Evolutionary conservation across 2,888 invertebrate species (phyloP), one percentile per base, ranked within the genome.

Genomic region (Oithona nana): DNA sequence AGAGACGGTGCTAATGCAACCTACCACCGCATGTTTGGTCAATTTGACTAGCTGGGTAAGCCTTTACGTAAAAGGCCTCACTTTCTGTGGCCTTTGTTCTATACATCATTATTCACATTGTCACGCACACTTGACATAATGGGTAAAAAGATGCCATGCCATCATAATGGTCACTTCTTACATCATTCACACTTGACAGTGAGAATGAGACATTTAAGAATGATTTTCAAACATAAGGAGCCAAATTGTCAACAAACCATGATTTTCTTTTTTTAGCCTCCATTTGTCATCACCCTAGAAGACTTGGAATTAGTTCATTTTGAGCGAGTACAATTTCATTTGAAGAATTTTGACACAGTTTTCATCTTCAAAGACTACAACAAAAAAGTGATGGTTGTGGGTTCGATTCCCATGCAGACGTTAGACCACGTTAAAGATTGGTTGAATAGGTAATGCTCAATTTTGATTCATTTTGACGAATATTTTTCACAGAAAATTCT

Each of bases 331-430:
- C 92, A 93, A 73, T 97, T 98, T 74, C 94, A 95, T 71, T 77
- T 99, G 68, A 93, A 97, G 76, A 98, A 97, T 76, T 99, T 99
- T 74, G 98, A 99, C 74, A 97, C 98, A 93, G 90, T 98, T 66
- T 97, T 98, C 72, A 89, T 99, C 58, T 98, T 97, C 73, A 99
- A 98, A 75, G 97, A 98, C 74, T 99, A 99, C 73, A 79, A 81
- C 58, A 83, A 85, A 69, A 95, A 95, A 74, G 85, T 88, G 0
- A 84, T 90, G 0, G 94, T 93, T 89, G 87, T 99, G 1, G 95
- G 94, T 72, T 93, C 97, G n/a, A 90, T 99, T 71, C 97, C 98
- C 0, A 97, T 97, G 94, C 88, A 88, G 73, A 86, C 94, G 84
- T 79, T 99, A 73, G 98, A 99, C 76, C 93, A 94, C 75, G 94